phyloP scores from a whole-genome alignment of 2,888 invertebrate species.

The Diabrotica balteata region DNA sequence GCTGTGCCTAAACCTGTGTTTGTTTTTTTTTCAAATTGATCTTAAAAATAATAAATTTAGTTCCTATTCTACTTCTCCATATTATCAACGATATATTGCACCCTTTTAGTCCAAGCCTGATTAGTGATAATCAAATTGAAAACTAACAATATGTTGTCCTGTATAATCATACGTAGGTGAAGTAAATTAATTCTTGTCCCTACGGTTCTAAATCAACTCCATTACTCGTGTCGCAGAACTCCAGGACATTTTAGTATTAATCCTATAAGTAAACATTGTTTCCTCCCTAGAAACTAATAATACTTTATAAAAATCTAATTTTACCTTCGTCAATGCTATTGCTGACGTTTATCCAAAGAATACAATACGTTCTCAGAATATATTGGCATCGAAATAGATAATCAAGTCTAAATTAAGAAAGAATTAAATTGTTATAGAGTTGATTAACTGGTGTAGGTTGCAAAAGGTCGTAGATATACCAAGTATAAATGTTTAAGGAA shows the following conservation, averaged over 20 bases:
- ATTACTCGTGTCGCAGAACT: background rate
- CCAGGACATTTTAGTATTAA: slow-evolving; percentile 1
- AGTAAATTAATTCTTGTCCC: background rate
- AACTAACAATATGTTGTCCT: no score
- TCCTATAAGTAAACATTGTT: background rate
- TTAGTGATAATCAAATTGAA: no score
- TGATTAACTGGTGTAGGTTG: background rate
- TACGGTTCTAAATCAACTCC: no score
- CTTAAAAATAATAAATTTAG: no score
- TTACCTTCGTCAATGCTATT: background rate
- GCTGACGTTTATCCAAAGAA: background rate
- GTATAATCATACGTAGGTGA: background rate
- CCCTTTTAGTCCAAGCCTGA: no score
- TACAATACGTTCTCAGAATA: background rate
- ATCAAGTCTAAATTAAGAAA: background rate
- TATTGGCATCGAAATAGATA: background rate
- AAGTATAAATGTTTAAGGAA: no score
- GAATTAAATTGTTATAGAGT: background rate
- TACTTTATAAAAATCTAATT: background rate
- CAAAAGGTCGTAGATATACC: no score
- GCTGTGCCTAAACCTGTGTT: no score
- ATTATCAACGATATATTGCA: no score
- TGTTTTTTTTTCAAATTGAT: no score
- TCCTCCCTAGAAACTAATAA: background rate
- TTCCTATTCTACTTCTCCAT: no score